These are phyloP conservation scores for Leucophora obtusa DNA, from an alignment of 2,888 invertebrate genomes.

Conservation along the genomic window DNA sequence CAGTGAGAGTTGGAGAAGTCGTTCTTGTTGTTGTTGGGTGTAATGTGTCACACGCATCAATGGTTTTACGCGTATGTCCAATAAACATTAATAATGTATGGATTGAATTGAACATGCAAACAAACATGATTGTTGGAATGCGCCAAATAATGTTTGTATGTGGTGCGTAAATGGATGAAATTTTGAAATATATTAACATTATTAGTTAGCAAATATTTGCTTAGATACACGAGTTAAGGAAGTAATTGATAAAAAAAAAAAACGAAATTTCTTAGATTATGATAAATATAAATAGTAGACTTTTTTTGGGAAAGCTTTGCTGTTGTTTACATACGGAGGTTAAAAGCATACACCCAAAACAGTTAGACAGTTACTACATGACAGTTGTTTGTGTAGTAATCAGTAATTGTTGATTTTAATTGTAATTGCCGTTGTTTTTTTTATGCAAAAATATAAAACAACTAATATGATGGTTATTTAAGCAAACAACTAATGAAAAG, in stretches of 20 bases:
- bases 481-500: too few relatives aligned
- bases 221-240: not conserved
- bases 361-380: too few relatives aligned
- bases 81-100: constrained; percentile 42
- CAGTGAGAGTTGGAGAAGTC: not conserved
- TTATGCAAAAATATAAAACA: too few relatives aligned
- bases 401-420: too few relatives aligned
- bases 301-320: too few relatives aligned
- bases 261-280: too few relatives aligned
- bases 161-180: not conserved
- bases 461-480: too few relatives aligned
- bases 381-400: too few relatives aligned
- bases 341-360: too few relatives aligned
- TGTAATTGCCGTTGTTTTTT: too few relatives aligned
- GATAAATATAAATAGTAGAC: too few relatives aligned
- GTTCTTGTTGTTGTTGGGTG: constrained; percentile 32
- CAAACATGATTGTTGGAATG: not conserved
- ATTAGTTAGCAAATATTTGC: not conserved
- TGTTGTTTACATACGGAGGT: too few relatives aligned
- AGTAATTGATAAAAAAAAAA: not conserved
- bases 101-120: not conserved
- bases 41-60: constrained; percentile 63
- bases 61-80: constrained; percentile 51
- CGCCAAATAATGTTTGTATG: not conserved
- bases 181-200: not conserved